Percentiles rank a stretch among this genome's conserved stretches.
phyloP scores from a whole-genome alignment of 1,140 invertebrate genomes.

The Caenorhabditis inopinata region DNA sequence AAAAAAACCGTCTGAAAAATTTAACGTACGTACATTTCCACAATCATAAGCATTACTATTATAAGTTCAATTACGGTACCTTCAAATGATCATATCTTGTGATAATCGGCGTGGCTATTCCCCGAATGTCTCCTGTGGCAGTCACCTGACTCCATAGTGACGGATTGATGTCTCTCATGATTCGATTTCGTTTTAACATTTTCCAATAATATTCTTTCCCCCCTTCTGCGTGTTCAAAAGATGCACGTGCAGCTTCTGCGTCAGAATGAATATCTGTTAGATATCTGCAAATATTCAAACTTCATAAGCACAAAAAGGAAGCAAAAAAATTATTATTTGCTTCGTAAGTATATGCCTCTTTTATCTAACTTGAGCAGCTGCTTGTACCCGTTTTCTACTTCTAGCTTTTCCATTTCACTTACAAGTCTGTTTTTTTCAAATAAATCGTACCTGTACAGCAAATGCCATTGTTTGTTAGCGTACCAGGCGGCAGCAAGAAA shows the following conservation, averaged over 20 bases:
- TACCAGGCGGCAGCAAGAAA: conserved; percentile 43
- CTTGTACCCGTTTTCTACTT: too few species aligned
- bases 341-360: too few species aligned
- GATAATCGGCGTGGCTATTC: conserved; percentile 44
- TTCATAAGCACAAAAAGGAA: too few species aligned
- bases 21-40: too few species aligned
- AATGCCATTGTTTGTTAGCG: conserved; percentile 46
- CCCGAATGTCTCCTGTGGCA: conserved; percentile 47
- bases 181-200: conserved; percentile 52
- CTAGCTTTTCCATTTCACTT: too few species aligned
- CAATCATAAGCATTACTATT: too few species aligned
- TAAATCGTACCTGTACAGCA: conserved; percentile 48
- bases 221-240: conserved; percentile 50
- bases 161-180: conserved; percentile 52
- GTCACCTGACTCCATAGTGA: conserved; percentile 36
- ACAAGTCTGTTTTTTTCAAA: too few species aligned
- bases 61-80: too few species aligned
- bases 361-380: too few species aligned
- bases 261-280: conserved; percentile 54
- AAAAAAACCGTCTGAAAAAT: neutral
- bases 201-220: conserved; percentile 57
- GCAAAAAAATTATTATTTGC: too few species aligned
- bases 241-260: conserved; percentile 40
- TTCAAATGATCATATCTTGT: conserved; percentile 51
- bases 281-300: conserved; percentile 49